A percentile compares a stretch with the other conserved stretches of the same genome.
phyloP scores from a whole-genome alignment of 1,140 invertebrate genomes.

The Dendroctonus ponderosae region DNA sequence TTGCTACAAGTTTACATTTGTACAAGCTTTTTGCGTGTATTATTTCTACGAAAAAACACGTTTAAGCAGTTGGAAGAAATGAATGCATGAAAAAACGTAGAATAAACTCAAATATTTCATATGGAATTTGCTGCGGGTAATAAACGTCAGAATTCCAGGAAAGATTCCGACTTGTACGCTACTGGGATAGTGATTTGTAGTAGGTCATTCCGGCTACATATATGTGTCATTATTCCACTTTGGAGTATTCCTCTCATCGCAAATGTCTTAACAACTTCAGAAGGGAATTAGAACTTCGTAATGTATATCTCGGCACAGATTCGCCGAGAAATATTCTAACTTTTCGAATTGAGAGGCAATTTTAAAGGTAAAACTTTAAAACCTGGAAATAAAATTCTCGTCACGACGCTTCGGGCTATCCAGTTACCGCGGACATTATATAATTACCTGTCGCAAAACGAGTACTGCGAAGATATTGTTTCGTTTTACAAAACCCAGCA shows the following conservation, averaged over 20 bases:
- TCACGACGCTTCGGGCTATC: slow-evolving; percentile 8
- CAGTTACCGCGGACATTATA: slow-evolving; percentile 11
- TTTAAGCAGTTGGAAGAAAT: no score
- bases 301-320: slow-evolving; percentile 16
- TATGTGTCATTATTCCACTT: slow-evolving; percentile 16
- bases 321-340: slow-evolving; percentile 10
- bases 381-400: slow-evolving; percentile 15
- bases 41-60: no score
- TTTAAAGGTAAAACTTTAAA: slow-evolving; percentile 13
- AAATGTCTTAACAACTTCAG: slow-evolving; percentile 21
- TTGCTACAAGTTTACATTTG: no score
- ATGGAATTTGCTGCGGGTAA: no score
- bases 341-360: slow-evolving; percentile 12
- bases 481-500: background rate
- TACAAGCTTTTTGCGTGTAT: no score
- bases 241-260: slow-evolving; percentile 19
- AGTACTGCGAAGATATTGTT: background rate
- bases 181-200: slow-evolving; percentile 8
- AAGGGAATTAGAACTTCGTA: slow-evolving; percentile 18
- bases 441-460: slow-evolving; percentile 10
- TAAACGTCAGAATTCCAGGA: no score
- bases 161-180: no score
- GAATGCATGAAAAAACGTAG: no score
- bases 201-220: slow-evolving; percentile 11
- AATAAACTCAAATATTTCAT: no score